Evolutionary conservation across 2,797 vertebrate genomes (phyloP).

Genomic region (Eidolon dupreanum): DNA sequence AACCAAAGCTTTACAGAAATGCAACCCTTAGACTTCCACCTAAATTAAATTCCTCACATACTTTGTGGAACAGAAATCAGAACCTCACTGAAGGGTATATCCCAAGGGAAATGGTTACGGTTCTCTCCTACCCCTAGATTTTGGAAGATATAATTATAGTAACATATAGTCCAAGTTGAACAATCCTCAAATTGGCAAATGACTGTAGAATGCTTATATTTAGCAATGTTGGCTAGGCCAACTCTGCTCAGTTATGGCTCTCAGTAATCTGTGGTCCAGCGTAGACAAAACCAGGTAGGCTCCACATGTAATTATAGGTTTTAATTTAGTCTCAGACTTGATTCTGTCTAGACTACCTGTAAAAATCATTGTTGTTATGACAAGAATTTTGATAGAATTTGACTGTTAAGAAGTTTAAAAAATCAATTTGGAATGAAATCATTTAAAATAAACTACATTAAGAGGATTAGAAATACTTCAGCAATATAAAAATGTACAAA

Average conservation of each 20-base stretch:
- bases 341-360: not conserved
- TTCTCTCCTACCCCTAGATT: not conserved
- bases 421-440: not conserved
- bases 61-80: not conserved
- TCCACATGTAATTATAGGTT: not conserved
- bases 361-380: not conserved
- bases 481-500: not conserved
- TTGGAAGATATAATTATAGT: not conserved
- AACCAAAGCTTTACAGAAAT: not conserved
- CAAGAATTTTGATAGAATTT: not conserved
- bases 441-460: not conserved
- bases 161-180: not conserved
- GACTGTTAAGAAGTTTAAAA: not conserved
- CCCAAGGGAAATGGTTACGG: not conserved
- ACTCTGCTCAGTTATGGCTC: not conserved
- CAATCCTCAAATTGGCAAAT: not conserved
- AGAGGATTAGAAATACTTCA: not conserved
- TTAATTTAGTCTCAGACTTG: not conserved
- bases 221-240: not conserved
- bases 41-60: not conserved
- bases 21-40: not conserved
- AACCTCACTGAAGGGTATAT: not conserved
- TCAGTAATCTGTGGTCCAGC: not conserved
- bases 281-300: not conserved
- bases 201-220: not conserved